Conservation (phyloP, 23 tunicate genomes). For the Styela clava region DNA sequence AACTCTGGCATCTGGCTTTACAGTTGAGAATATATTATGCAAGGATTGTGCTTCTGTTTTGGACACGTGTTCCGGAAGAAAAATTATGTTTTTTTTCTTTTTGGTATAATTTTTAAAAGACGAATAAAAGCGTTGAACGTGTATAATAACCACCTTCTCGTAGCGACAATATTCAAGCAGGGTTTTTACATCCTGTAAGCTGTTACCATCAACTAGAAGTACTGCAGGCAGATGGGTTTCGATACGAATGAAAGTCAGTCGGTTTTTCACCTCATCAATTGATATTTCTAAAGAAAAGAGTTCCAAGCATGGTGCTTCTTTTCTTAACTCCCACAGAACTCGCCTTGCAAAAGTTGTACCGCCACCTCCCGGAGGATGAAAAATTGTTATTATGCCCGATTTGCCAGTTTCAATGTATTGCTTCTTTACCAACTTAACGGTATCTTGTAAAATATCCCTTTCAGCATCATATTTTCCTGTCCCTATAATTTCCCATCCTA, state of each 20-base stretch:
- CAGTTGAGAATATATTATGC: not conserved
- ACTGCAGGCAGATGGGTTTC: slow-evolving; percentile 50
- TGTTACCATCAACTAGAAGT: slow-evolving; percentile 51
- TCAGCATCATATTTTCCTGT: slow-evolving; percentile 15
- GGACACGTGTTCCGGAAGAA: not conserved
- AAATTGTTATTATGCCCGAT: slow-evolving; percentile 29
- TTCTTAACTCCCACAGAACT: slow-evolving; percentile 47
- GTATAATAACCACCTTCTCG: slow-evolving; percentile 45
- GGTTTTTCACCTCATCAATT: slow-evolving; percentile 24
- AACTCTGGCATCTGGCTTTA: slow-evolving; percentile 6
- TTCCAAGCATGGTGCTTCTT: slow-evolving; percentile 49
- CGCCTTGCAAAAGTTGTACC: slow-evolving; percentile 69
- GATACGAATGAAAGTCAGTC: slow-evolving; percentile 28
- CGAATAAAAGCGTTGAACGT: slow-evolving; percentile 46
- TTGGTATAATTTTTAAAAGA: not conserved
- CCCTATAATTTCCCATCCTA: slow-evolving; percentile 42
- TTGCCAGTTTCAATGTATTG: slow-evolving; percentile 30
- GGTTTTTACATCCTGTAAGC: slow-evolving; percentile 37
- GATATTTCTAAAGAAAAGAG: slow-evolving; percentile 20
- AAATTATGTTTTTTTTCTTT: not conserved
- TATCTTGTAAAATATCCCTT: slow-evolving; percentile 13
- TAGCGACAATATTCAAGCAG: slow-evolving; percentile 31
- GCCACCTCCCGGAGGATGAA: slow-evolving; percentile 68
- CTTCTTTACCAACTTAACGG: not conserved
- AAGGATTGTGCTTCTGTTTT: not conserved